phyloP scores from a whole-genome alignment of 1,140 invertebrate genomes.

The Philopotamus ludificatus region DNA sequence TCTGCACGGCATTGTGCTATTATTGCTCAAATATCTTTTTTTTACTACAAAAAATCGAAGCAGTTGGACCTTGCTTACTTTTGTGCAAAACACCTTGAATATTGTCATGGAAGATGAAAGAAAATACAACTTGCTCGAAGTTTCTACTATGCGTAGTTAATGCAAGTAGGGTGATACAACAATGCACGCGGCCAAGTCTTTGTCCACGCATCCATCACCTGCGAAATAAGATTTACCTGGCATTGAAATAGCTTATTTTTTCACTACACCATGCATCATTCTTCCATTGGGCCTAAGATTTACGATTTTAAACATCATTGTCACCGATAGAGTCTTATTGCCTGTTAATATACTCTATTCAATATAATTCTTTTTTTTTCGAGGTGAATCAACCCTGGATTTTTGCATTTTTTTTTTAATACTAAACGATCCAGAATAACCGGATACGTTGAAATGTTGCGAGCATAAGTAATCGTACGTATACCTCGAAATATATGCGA shows the following conservation, averaged over 20 bases:
- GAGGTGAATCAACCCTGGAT: too few relatives aligned
- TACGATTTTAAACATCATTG: conserved; percentile 34
- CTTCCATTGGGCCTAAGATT: conserved; percentile 18
- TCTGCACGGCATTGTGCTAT: conserved; percentile 36
- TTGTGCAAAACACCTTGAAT: conserved; percentile 39
- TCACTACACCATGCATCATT: conserved; percentile 24
- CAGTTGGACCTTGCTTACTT: conserved; percentile 38
- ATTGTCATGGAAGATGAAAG: too few relatives aligned
- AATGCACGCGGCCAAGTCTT: conserved; percentile 25
- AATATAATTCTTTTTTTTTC: background rate
- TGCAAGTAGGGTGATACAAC: conserved; percentile 26
- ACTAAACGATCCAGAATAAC: too few relatives aligned
- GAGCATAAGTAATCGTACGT: too few relatives aligned
- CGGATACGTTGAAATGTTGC: too few relatives aligned
- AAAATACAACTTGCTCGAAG: conserved; percentile 37
- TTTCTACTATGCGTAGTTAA: conserved; percentile 11
- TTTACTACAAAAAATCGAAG: conserved; percentile 30
- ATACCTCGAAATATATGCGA: background rate
- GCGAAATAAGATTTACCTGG: conserved; percentile 40
- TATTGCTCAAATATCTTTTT: conserved; percentile 24
- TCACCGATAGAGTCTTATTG: conserved; percentile 34
- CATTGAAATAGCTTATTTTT: conserved; percentile 38
- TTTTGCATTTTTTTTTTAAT: too few relatives aligned
- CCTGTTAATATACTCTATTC: conserved; percentile 35
- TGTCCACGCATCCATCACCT: conserved; percentile 39